Evolutionary conservation across 2,888 invertebrate species (phyloP).

Genomic region (Sphinx pinastri): DNA sequence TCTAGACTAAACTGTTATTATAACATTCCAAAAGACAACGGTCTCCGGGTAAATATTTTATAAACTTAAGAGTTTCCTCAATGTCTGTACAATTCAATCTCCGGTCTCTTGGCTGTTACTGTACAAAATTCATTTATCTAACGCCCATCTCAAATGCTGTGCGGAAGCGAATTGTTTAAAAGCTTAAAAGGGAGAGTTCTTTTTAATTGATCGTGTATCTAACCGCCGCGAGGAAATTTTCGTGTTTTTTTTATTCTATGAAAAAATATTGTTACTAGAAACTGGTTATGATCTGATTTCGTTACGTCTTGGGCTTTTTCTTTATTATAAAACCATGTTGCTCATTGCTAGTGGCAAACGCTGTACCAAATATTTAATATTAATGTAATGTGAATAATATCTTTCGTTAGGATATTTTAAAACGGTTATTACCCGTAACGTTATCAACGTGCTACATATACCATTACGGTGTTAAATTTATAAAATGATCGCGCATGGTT

Average conservation of each 20-base stretch:
- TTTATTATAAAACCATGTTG: no score
- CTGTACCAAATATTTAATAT: neutral
- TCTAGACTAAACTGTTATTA: constrained; percentile 1
- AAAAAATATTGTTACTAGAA: no score
- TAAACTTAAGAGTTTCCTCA: neutral
- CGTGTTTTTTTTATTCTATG: neutral
- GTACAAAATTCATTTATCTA: constrained; percentile 18
- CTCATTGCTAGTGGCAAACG: no score
- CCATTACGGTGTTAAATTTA: constrained; percentile 5
- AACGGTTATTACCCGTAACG: neutral
- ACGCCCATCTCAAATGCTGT: constrained; percentile 3
- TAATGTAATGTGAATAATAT: neutral
- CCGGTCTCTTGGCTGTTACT: neutral
- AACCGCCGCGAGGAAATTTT: neutral
- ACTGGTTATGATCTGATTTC: no score
- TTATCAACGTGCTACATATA: neutral
- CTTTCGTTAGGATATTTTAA: neutral
- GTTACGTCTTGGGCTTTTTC: no score
- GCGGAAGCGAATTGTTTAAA: constrained; percentile 10
- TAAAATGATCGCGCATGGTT: constrained; percentile 29
- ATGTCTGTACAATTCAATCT: constrained; percentile 13
- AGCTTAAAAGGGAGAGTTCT: constrained; percentile 7
- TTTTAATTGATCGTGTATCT: constrained; percentile 37
- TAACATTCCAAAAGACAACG: neutral
- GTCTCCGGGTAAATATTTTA: neutral